Evolutionary conservation across 1,140 invertebrate genomes (phyloP).

Genomic region (Micrasema longulum): DNA sequence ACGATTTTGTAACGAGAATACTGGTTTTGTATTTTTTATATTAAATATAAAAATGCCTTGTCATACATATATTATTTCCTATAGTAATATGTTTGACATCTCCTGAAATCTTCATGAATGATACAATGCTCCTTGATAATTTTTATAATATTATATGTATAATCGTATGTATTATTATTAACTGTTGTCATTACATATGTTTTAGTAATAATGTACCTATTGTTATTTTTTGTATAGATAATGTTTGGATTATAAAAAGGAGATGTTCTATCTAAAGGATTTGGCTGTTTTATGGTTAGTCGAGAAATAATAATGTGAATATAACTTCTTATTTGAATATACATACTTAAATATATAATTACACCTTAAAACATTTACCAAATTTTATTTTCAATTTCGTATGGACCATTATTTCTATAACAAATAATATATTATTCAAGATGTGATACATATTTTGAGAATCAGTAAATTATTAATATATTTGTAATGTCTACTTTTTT

Average conservation of each 20-base stretch:
- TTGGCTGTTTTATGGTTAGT: constrained; percentile 22
- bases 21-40: constrained; percentile 42
- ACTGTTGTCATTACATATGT: constrained; percentile 35
- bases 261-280: constrained; percentile 17
- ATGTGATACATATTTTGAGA: constrained; percentile 20
- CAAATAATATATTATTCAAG: constrained; percentile 12
- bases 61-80: constrained; percentile 12
- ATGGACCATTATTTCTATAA: constrained; percentile 4
- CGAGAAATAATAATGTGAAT: constrained; percentile 8
- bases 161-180: constrained; percentile 30
- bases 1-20: constrained; percentile 26
- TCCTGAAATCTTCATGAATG: constrained; percentile 19
- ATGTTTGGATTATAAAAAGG: constrained; percentile 12
- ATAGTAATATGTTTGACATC: constrained; percentile 14
- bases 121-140: constrained; percentile 1
- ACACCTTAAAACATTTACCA: background rate
- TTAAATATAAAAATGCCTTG: constrained; percentile 33
- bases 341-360: constrained; percentile 1
- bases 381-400: constrained; percentile 15
- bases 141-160: too few species aligned
- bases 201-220: constrained; percentile 31
- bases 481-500: background rate
- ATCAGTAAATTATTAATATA: constrained; percentile 5
- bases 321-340: constrained; percentile 17
- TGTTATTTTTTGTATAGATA: constrained; percentile 39